Percentiles rank a stretch among this genome's conserved stretches.
phyloP scores from a whole-genome alignment of 2,113 vertebrate species.

The Rhadina sibilatrix region DNA sequence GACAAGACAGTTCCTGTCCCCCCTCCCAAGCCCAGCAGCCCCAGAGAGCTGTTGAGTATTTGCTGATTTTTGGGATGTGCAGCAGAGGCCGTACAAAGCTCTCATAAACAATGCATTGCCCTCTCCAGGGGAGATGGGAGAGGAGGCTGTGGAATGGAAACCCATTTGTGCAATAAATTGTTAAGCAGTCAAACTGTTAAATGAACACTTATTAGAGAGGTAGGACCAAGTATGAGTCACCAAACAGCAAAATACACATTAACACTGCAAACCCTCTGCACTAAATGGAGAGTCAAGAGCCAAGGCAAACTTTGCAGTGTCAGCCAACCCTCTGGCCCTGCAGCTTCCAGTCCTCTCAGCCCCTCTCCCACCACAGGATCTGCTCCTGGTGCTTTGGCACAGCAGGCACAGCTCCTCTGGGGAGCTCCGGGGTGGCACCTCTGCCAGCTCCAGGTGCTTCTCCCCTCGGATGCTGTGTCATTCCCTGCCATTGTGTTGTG shows the following conservation, averaged over 20 bases:
- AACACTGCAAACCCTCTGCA: background rate
- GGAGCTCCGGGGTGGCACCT: background rate
- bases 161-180: slow-evolving; percentile 44
- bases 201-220: slow-evolving; percentile 20
- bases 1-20: slow-evolving; percentile 27
- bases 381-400: background rate
- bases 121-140: background rate
- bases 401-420: background rate
- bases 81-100: background rate
- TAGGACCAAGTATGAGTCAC: background rate
- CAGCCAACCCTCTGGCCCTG: background rate
- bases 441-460: background rate
- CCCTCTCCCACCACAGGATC: background rate
- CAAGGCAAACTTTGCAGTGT: background rate
- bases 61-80: background rate
- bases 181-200: slow-evolving; percentile 5
- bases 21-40: background rate
- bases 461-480: rapidly evolving
- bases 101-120: background rate
- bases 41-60: background rate
- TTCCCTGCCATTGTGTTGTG: rapidly evolving
- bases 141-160: slow-evolving; percentile 38
- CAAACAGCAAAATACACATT: background rate
- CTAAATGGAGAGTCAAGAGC: background rate
- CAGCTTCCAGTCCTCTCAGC: background rate